phyloP scores from a whole-genome alignment of 37 sponge, comb jelly and placozoan species.

The Chondrosia reniformis region DNA sequence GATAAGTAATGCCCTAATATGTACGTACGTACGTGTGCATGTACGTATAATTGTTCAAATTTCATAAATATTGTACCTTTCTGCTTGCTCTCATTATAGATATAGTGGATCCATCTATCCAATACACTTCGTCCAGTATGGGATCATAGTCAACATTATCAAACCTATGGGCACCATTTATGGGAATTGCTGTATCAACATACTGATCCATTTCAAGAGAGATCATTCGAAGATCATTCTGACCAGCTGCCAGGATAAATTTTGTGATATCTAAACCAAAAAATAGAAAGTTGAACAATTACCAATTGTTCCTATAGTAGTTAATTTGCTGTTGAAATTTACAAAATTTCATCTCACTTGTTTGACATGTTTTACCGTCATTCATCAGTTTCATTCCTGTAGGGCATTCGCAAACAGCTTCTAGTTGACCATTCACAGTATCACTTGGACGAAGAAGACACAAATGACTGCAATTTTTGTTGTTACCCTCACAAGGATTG shows the following conservation, averaged over 20 bases:
- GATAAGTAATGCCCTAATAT: background rate
- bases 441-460: constrained; percentile 40
- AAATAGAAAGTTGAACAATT: too few relatives aligned
- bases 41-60: background rate
- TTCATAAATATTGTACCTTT: too few relatives aligned
- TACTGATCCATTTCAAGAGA: background rate
- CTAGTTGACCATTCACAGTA: constrained; percentile 4
- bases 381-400: constrained; percentile 32
- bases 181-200: background rate
- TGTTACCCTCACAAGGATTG: constrained; percentile 56
- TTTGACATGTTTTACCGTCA: constrained; percentile 30
- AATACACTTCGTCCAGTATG: background rate
- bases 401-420: constrained; percentile 46
- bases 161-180: background rate
- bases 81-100: background rate
- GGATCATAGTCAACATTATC: constrained; percentile 5
- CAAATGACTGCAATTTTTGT: constrained; percentile 74
- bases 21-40: background rate
- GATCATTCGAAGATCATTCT: background rate
- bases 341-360: too few relatives aligned
- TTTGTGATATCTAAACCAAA: background rate
- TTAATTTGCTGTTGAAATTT: background rate
- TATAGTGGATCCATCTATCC: constrained; percentile 3
- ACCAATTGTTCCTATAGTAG: background rate
- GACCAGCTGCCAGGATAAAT: background rate